A percentile compares a stretch with the other conserved stretches of the same genome.
phyloP scores from a whole-genome alignment of 1,140 invertebrate genomes.

The Brachionus angularis region DNA sequence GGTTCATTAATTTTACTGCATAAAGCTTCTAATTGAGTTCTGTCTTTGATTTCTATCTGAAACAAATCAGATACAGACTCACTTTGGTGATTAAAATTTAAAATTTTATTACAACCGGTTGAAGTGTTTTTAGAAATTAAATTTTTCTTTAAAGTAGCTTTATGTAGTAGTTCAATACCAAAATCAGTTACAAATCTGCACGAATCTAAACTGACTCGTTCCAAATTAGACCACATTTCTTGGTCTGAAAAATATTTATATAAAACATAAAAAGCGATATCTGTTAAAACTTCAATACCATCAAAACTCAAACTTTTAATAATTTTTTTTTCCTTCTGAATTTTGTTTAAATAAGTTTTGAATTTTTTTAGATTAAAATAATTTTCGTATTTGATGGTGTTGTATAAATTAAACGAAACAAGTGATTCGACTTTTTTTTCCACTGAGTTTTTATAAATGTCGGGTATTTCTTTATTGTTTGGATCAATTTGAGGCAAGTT shows the following conservation, averaged over 20 bases:
- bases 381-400: slow-evolving; percentile 1
- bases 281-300: background rate
- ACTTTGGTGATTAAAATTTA: too few species aligned
- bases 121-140: background rate
- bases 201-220: background rate
- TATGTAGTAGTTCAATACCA: slow-evolving; percentile 6
- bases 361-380: slow-evolving; percentile 33
- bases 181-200: slow-evolving; percentile 13
- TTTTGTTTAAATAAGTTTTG: background rate
- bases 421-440: slow-evolving; percentile 17
- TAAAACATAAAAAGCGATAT: slow-evolving; percentile 4
- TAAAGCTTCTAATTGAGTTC: too few species aligned
- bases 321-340: background rate
- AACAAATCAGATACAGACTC: too few species aligned
- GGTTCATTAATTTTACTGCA: too few species aligned
- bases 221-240: slow-evolving; percentile 7
- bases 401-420: background rate
- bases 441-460: slow-evolving; percentile 14
- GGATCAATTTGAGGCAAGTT: background rate
- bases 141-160: background rate
- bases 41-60: too few species aligned
- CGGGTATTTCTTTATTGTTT: background rate
- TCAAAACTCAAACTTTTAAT: slow-evolving; percentile 20
- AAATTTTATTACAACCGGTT: background rate
- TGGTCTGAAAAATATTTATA: background rate